These are phyloP conservation scores for Sebastes cheni DNA, from an alignment of 2,797 vertebrate species.

Conservation along the genomic window DNA sequence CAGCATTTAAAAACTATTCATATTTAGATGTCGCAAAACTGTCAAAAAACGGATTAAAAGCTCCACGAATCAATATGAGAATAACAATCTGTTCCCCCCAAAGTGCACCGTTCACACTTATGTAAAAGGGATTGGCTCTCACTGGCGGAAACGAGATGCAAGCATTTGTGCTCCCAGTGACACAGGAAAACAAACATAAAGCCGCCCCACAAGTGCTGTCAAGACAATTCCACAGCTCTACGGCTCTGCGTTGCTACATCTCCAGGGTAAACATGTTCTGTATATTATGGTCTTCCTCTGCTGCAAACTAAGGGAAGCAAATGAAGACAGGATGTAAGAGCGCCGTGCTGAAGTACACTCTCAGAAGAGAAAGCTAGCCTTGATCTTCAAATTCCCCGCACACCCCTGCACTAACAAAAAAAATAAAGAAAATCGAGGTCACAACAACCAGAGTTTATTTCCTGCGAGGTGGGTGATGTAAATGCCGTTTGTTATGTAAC, in stretches of 20 bases:
- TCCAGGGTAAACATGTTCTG: slow-evolving; percentile 16
- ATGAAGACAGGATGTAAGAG: slow-evolving; percentile 10
- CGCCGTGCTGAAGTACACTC: not conserved
- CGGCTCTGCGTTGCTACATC: slow-evolving; percentile 6
- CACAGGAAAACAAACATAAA: slow-evolving; percentile 30
- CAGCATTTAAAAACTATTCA: slow-evolving; percentile 20
- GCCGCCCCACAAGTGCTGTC: slow-evolving; percentile 19
- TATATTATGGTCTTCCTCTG: slow-evolving; percentile 7
- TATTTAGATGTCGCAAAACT: slow-evolving; percentile 6
- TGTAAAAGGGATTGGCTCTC: not conserved
- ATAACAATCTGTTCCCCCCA: not conserved
- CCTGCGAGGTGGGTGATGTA: not conserved
- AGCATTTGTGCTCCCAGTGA: not conserved
- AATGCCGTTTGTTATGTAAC: slow-evolving; percentile 43
- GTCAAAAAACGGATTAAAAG: slow-evolving; percentile 34
- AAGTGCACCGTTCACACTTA: slow-evolving; percentile 4
- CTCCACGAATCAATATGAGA: slow-evolving; percentile 7
- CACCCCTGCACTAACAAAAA: not conserved
- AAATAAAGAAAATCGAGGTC: slow-evolving; percentile 19
- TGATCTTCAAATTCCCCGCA: slow-evolving; percentile 22
- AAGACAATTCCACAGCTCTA: slow-evolving; percentile 21
- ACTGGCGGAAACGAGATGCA: not conserved
- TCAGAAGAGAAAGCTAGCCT: slow-evolving; percentile 3
- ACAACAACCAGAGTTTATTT: slow-evolving; percentile 4
- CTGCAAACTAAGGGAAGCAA: slow-evolving; percentile 13